Conservation (phyloP, 2,113 vertebrate species). For the Engraulis encrasicolus region DNA sequence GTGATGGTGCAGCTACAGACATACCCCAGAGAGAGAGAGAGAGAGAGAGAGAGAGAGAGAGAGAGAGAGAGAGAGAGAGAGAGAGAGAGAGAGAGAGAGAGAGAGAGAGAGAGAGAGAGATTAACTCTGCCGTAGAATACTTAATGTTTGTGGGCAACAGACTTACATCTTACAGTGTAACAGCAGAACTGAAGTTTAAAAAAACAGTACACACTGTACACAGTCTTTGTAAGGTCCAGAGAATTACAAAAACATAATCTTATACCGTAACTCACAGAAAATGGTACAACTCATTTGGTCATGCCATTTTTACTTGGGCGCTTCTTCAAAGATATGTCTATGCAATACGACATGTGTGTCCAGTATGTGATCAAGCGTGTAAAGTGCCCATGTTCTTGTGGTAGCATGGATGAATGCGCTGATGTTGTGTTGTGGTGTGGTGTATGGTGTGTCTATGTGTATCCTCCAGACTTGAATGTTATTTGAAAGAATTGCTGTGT, state of each 20-base stretch:
- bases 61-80: slow-evolving; percentile 20
- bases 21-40: slow-evolving; percentile 22
- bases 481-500: neutral
- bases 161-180: neutral
- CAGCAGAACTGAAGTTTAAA: neutral
- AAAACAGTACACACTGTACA: neutral
- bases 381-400: neutral
- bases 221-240: neutral
- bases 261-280: neutral
- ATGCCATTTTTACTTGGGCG: neutral
- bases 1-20: slow-evolving; percentile 9
- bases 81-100: no score
- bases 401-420: neutral
- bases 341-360: neutral
- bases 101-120: slow-evolving; percentile 55
- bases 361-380: neutral
- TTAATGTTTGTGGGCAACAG: neutral
- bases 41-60: slow-evolving; percentile 50
- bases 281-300: neutral
- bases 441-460: neutral
- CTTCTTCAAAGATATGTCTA: neutral
- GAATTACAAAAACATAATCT: neutral
- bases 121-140: slow-evolving; percentile 10
- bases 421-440: neutral
- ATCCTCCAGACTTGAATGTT: neutral